Conservation (phyloP, 2,888 invertebrate genomes). For the Marasmarcha lunaedactyla region DNA sequence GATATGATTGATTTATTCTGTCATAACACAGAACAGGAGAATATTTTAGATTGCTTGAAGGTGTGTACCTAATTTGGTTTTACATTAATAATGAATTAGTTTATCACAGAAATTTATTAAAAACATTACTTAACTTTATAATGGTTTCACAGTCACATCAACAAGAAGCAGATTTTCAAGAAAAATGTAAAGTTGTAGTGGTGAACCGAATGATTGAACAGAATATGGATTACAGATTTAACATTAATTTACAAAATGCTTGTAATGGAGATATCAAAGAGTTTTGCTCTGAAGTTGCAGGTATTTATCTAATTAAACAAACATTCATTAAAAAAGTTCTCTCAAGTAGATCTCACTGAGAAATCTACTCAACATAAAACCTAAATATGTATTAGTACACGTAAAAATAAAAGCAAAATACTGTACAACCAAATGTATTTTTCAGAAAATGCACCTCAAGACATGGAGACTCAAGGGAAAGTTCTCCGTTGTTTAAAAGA, state of each 20-base stretch:
- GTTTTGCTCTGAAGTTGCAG: constrained; percentile 55
- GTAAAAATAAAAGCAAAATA: too few relatives aligned
- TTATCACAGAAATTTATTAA: too few relatives aligned
- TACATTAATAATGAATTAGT: too few relatives aligned
- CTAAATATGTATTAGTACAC: too few relatives aligned
- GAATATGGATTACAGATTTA: constrained; percentile 90
- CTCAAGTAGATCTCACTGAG: too few relatives aligned
- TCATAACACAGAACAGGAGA: constrained; percentile 75
- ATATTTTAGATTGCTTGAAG: constrained; percentile 83
- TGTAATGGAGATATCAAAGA: constrained; percentile 87
- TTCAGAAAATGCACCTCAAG: constrained; percentile 62
- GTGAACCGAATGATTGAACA: constrained; percentile 90
- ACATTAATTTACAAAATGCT: constrained; percentile 83
- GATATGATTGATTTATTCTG: constrained; percentile 90
- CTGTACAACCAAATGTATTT: too few relatives aligned
- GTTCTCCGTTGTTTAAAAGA: constrained; percentile 85
- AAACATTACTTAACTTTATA: neutral
- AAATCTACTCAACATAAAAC: too few relatives aligned
- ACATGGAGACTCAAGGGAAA: constrained; percentile 85
- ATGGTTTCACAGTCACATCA: constrained; percentile 71
- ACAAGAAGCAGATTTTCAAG: constrained; percentile 83
- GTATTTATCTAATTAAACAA: constrained; percentile 25
- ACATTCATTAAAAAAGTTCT: too few relatives aligned
- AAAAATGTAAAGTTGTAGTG: constrained; percentile 86
- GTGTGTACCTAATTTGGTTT: constrained; percentile 30